phyloP scores from a whole-genome alignment of 2,888 invertebrate genomes.

The Eilema depressum region DNA sequence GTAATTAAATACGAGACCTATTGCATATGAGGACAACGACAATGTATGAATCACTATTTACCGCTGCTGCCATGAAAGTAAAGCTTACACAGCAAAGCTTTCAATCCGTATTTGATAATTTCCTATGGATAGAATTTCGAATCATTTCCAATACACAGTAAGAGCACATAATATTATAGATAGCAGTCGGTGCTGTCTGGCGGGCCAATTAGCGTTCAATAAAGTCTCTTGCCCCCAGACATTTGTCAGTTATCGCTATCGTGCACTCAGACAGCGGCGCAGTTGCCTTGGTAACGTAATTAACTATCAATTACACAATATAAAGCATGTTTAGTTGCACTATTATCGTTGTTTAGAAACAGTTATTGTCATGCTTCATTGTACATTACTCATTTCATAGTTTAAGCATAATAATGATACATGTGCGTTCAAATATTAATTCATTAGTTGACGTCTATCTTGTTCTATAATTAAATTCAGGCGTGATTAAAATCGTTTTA shows the following conservation, averaged over 20 bases:
- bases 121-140: slow-evolving; percentile 31
- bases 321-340: slow-evolving; percentile 48
- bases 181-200: slow-evolving; percentile 72
- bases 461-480: slow-evolving; percentile 65
- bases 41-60: slow-evolving; percentile 44
- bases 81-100: slow-evolving; percentile 27
- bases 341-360: slow-evolving; percentile 47
- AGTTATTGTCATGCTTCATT: slow-evolving; percentile 35
- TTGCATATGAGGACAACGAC: slow-evolving; percentile 34
- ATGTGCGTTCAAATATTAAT: neutral
- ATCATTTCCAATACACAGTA: slow-evolving; percentile 38
- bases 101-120: slow-evolving; percentile 39
- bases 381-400: slow-evolving; percentile 23
- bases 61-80: slow-evolving; percentile 42
- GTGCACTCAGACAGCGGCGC: slow-evolving; percentile 56
- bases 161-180: slow-evolving; percentile 54
- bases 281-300: slow-evolving; percentile 70
- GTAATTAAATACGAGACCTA: slow-evolving; percentile 48
- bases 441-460: slow-evolving; percentile 49
- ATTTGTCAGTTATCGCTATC: slow-evolving; percentile 69
- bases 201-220: slow-evolving; percentile 77
- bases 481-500: slow-evolving; percentile 49
- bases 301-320: slow-evolving; percentile 73
- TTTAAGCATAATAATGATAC: slow-evolving; percentile 27
- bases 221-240: slow-evolving; percentile 74